Conservation (phyloP, 1,140 invertebrate species). For the Ridgeia piscesae region DNA sequence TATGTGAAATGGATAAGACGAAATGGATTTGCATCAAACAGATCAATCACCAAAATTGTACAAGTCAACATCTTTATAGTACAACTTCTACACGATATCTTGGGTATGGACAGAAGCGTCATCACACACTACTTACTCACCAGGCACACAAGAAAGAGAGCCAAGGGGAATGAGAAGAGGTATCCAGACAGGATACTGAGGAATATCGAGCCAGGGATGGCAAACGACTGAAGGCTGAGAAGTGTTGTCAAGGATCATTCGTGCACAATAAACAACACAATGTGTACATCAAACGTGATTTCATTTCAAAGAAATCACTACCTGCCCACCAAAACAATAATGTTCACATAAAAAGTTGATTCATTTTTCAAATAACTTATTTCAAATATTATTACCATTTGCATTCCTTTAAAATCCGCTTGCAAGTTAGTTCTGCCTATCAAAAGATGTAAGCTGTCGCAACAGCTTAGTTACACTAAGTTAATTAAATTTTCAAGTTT, state of each 20-base stretch:
- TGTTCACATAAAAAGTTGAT: too few species aligned
- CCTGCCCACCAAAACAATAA: too few species aligned
- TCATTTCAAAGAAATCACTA: background rate
- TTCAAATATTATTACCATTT: background rate
- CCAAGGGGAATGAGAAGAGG: slow-evolving; percentile 89
- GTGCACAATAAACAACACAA: too few species aligned
- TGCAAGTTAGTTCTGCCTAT: too few species aligned
- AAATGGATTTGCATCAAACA: too few species aligned
- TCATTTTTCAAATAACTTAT: slow-evolving; percentile 16
- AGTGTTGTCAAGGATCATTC: slow-evolving; percentile 19
- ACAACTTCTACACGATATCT: background rate
- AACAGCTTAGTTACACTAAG: too few species aligned
- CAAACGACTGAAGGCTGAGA: slow-evolving; percentile 94
- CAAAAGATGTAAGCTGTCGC: too few species aligned
- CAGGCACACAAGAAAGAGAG: slow-evolving; percentile 87
- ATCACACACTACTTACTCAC: slow-evolving; percentile 57
- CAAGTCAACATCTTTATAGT: background rate
- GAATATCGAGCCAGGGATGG: slow-evolving; percentile 98
- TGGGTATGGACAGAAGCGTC: background rate
- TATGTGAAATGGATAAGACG: too few species aligned
- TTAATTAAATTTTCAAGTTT: too few species aligned
- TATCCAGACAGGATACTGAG: slow-evolving; percentile 96
- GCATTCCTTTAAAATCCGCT: too few species aligned
- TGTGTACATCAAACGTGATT: too few species aligned
- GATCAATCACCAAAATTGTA: background rate